A percentile compares a stretch with the other conserved stretches of the same genome.
These are phyloP conservation scores for Rhinatrema bivittatum DNA, from an alignment of 2,797 vertebrate species.

Conservation along the genomic window DNA sequence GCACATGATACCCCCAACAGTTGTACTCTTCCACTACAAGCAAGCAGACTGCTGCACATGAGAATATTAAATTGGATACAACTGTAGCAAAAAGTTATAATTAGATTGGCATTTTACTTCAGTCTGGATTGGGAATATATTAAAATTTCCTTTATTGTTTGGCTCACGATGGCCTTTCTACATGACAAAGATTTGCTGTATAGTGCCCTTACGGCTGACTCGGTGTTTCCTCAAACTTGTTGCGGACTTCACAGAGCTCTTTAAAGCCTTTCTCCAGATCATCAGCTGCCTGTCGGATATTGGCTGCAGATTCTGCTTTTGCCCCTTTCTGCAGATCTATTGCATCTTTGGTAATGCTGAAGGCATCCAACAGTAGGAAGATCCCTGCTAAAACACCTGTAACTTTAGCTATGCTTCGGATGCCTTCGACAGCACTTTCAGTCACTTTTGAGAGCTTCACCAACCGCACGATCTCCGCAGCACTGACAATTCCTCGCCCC, in stretches of 20 bases:
- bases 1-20: too few species aligned
- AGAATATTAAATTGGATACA: too few species aligned
- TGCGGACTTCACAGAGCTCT: constrained; percentile 55
- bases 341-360: constrained; percentile 66
- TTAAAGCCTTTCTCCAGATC: constrained; percentile 54
- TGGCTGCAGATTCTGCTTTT: constrained; percentile 57
- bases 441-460: constrained; percentile 58
- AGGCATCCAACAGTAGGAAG: constrained; percentile 63
- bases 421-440: constrained; percentile 54
- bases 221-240: constrained; percentile 32
- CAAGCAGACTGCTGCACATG: too few species aligned
- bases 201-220: too few species aligned
- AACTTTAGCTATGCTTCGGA: constrained; percentile 56
- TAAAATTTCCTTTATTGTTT: too few species aligned
- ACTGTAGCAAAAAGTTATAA: too few species aligned
- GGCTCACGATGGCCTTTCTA: too few species aligned
- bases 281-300: constrained; percentile 58
- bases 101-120: too few species aligned
- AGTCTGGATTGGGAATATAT: too few species aligned
- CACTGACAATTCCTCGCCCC: constrained; percentile 55
- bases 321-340: constrained; percentile 58
- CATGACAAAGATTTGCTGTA: too few species aligned
- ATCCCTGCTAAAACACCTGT: constrained; percentile 60
- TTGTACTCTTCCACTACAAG: too few species aligned
- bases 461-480: constrained; percentile 57